Conservation (phyloP, 2,888 invertebrate species). For the Empis stercorea region DNA sequence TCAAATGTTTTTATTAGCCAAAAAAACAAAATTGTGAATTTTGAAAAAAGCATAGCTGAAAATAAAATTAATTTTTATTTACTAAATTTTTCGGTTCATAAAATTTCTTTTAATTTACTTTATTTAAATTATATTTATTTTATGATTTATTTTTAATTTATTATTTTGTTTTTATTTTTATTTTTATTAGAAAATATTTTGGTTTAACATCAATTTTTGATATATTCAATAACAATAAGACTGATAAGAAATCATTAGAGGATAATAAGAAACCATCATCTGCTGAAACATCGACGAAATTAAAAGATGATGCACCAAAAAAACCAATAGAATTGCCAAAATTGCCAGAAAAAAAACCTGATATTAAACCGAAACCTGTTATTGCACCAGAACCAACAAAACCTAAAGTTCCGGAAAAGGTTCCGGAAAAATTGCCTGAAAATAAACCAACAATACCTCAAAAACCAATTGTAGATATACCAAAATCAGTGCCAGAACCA, state of each 20-base stretch:
- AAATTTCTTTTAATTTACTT: conserved; percentile 3
- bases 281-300: conserved; percentile 16
- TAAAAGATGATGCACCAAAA: conserved; percentile 9
- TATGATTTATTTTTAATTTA: conserved; percentile 11
- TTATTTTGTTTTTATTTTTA: conserved; percentile 16
- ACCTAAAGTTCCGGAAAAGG: not conserved
- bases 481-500: conserved; percentile 19
- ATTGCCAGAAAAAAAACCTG: conserved; percentile 3
- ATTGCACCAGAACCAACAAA: conserved; percentile 4
- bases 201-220: conserved; percentile 30
- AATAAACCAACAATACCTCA: conserved; percentile 5
- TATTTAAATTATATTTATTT: conserved; percentile 12
- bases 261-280: conserved; percentile 14
- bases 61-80: too few relatives aligned
- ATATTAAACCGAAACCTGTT: not conserved
- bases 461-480: not conserved
- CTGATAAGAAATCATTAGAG: conserved; percentile 22
- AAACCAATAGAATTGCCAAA: not conserved
- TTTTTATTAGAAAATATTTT: conserved; percentile 31
- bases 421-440: not conserved
- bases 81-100: conserved; percentile 8
- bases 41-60: too few relatives aligned
- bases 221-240: conserved; percentile 25
- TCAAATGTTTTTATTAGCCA: too few relatives aligned
- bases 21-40: too few relatives aligned